Conservation (phyloP, 1,140 invertebrate species). For the Anagrus nilaparvatae region DNA sequence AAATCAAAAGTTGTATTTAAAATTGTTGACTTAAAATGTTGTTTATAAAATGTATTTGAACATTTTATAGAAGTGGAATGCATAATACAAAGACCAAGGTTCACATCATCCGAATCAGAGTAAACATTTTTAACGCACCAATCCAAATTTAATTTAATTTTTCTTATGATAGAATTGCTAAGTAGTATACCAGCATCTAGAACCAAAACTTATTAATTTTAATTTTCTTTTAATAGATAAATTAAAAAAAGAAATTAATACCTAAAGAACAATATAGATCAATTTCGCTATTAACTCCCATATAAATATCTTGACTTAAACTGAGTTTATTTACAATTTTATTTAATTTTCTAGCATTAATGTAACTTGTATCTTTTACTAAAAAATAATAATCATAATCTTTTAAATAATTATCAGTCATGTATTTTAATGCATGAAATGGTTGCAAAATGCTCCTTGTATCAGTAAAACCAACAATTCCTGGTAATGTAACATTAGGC, state of each 20-base stretch:
- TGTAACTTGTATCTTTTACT: conserved; percentile 67
- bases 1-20: conserved; percentile 44
- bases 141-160: conserved; percentile 62
- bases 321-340: conserved; percentile 66
- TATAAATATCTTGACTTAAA: conserved; percentile 69
- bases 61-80: conserved; percentile 57
- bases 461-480: conserved; percentile 73
- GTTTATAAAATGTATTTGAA: conserved; percentile 43
- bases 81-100: conserved; percentile 71
- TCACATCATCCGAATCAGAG: conserved; percentile 66
- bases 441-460: conserved; percentile 61
- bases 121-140: conserved; percentile 79
- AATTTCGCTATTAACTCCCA: conserved; percentile 49
- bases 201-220: conserved; percentile 15
- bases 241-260: conserved; percentile 28
- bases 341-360: conserved; percentile 61
- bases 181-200: conserved; percentile 63
- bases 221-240: too few relatives aligned
- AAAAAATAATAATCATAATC: conserved; percentile 88
- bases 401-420: conserved; percentile 77
- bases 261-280: conserved; percentile 53
- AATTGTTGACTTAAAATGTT: conserved; percentile 42
- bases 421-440: conserved; percentile 80
- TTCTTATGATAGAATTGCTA: conserved; percentile 64
- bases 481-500: conserved; percentile 58